Conservation (phyloP, 2,797 vertebrate genomes). For the Mormyrops boulengeri region DNA sequence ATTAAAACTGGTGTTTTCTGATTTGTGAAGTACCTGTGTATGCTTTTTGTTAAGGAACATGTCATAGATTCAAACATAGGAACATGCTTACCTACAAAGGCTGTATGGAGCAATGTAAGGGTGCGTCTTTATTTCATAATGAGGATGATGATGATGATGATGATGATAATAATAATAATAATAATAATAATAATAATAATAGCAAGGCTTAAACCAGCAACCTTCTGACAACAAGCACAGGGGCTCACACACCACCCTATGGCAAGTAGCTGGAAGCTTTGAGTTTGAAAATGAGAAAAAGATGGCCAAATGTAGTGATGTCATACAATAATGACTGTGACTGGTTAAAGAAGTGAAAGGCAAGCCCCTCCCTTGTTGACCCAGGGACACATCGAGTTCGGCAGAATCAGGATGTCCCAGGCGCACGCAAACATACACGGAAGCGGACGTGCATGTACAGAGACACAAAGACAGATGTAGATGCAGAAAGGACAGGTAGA, state of each 20-base stretch:
- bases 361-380: not conserved
- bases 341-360: not conserved
- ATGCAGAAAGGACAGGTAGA: constrained; percentile 24
- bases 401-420: not conserved
- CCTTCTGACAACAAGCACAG: not conserved
- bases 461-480: not conserved
- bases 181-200: not conserved
- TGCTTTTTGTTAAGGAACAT: not conserved
- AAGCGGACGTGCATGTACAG: not conserved
- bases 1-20: not conserved
- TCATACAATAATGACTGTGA: not conserved
- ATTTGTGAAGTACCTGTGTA: not conserved
- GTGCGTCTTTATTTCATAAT: not conserved
- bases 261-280: not conserved
- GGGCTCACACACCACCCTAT: not conserved
- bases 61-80: not conserved
- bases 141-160: not conserved
- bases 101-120: not conserved
- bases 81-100: not conserved
- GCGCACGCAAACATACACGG: not conserved
- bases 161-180: too few species aligned
- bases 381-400: not conserved
- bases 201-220: not conserved
- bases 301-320: not conserved
- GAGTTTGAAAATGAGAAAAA: not conserved